phyloP scores from a whole-genome alignment of 2,888 invertebrate genomes.

The Heliothis peltigera region DNA sequence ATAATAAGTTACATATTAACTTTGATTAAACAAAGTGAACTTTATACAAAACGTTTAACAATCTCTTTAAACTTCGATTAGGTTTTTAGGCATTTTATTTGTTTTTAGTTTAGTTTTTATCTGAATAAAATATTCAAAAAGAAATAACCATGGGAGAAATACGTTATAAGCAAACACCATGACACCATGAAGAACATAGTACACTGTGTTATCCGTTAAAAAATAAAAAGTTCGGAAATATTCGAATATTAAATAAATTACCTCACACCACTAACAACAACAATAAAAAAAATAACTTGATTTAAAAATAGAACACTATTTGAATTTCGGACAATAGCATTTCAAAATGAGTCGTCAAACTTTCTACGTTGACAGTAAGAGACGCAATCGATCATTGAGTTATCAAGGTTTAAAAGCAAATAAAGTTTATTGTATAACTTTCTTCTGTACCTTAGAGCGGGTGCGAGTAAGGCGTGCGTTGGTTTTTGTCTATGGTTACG shows the following conservation, averaged over 20 bases:
- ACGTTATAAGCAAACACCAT: too few species aligned
- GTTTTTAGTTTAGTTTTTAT: too few species aligned
- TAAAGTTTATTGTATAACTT: constrained; percentile 59
- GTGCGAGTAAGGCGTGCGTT: constrained; percentile 28
- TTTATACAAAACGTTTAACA: too few species aligned
- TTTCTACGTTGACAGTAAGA: constrained; percentile 47
- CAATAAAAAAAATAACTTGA: neutral
- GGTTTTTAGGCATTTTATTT: too few species aligned
- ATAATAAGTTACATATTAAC: too few species aligned
- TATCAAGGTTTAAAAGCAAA: constrained; percentile 58
- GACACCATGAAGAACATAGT: too few species aligned
- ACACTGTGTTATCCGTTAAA: too few species aligned
- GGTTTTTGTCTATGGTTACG: constrained; percentile 54
- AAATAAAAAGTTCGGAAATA: too few species aligned
- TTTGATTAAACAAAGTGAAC: too few species aligned
- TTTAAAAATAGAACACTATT: constrained; percentile 14
- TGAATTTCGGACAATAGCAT: constrained; percentile 8
- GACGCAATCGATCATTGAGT: constrained; percentile 52
- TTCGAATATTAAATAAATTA: neutral
- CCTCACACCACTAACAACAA: neutral
- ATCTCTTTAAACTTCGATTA: too few species aligned
- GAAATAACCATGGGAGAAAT: too few species aligned
- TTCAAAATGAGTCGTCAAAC: constrained; percentile 22
- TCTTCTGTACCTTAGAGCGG: constrained; percentile 42
- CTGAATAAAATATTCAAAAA: too few species aligned